phyloP scores from a whole-genome alignment of 2,888 invertebrate genomes.

The Eupithecia vulgata region DNA sequence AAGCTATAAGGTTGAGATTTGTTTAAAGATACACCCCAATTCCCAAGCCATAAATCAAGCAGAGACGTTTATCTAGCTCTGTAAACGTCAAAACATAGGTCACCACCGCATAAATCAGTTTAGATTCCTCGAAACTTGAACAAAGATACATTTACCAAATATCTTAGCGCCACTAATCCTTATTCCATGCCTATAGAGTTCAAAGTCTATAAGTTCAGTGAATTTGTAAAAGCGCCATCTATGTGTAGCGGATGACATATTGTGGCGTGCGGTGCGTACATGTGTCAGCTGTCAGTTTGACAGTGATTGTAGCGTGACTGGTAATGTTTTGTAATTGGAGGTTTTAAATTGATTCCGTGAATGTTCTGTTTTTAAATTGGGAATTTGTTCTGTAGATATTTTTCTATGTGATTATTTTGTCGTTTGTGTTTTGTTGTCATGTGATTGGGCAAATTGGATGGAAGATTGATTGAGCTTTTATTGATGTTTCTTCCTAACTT shows the following conservation, averaged over 20 bases:
- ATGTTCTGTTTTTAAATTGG: neutral
- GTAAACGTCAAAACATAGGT: constrained; percentile 58
- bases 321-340: constrained; percentile 4
- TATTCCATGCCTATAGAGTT: constrained; percentile 27
- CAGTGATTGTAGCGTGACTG: constrained; percentile 14
- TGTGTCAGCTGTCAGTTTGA: constrained; percentile 27
- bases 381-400: neutral
- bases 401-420: neutral
- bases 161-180: constrained; percentile 3
- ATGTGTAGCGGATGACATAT: constrained; percentile 13
- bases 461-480: neutral
- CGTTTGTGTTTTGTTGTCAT: constrained; percentile 1
- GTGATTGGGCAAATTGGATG: neutral
- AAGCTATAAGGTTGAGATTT: neutral
- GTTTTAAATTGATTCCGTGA: constrained; percentile 2
- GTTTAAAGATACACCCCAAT: neutral
- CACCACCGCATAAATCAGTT: constrained; percentile 52
- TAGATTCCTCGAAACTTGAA: constrained; percentile 40
- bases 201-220: neutral
- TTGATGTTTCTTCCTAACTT: neutral
- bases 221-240: constrained; percentile 4
- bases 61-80: constrained; percentile 49
- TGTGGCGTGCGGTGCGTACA: constrained; percentile 18
- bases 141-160: constrained; percentile 16
- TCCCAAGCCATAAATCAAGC: constrained; percentile 49